phyloP scores from a whole-genome alignment of 53 echinoderm and acorn worm genomes.

The Echinometra lucunter region DNA sequence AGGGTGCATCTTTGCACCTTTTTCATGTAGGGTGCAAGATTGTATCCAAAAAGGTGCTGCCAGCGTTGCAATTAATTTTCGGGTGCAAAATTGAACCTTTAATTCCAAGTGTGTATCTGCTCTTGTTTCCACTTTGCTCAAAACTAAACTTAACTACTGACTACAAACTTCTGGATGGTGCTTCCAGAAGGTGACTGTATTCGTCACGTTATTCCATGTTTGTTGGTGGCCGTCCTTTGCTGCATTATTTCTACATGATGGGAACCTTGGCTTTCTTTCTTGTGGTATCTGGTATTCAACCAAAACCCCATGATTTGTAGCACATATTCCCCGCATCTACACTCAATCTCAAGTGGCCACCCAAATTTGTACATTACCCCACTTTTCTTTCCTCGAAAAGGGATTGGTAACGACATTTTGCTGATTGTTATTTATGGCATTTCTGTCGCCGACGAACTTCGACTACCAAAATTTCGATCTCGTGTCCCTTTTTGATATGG shows the following conservation, averaged over 20 bases:
- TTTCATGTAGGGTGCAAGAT: too few species aligned
- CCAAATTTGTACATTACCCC: constrained; percentile 18
- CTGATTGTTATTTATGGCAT: constrained; percentile 51
- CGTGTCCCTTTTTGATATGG: not conserved
- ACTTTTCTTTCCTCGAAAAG: constrained; percentile 9
- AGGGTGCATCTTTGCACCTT: too few species aligned
- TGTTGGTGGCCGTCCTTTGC: not conserved
- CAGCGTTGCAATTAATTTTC: too few species aligned
- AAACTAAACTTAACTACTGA: too few species aligned
- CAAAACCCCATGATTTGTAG: constrained; percentile 33
- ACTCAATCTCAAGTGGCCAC: constrained; percentile 3
- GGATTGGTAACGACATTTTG: constrained; percentile 12
- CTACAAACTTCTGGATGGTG: too few species aligned
- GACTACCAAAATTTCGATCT: not conserved
- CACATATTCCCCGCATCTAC: not conserved
- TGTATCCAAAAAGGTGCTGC: too few species aligned
- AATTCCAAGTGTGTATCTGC: too few species aligned
- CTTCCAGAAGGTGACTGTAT: too few species aligned
- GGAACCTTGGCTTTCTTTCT: not conserved
- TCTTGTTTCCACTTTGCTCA: too few species aligned
- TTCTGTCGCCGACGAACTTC: not conserved
- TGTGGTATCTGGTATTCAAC: constrained; percentile 17
- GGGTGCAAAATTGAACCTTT: too few species aligned
- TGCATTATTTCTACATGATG: not conserved
- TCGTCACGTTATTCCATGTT: not conserved